These are phyloP conservation scores for Bellardia bayeri DNA, from an alignment of 2,888 invertebrate species.

Conservation along the genomic window DNA sequence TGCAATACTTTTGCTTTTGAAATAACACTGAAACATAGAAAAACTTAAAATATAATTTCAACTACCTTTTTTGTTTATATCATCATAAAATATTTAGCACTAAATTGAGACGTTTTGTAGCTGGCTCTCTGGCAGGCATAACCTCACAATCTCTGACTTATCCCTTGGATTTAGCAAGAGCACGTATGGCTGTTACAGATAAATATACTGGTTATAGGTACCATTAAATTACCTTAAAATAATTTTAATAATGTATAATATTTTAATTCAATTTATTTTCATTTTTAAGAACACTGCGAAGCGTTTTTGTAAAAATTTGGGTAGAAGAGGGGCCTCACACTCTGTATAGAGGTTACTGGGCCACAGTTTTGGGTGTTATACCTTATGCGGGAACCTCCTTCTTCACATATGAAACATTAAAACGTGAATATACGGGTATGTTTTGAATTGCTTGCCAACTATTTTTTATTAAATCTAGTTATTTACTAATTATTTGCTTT, in stretches of 20 bases:
- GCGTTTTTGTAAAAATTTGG: constrained; percentile 89
- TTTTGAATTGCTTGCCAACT: background rate
- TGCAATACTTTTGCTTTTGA: background rate
- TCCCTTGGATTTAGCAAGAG: constrained; percentile 97
- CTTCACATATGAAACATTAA: constrained; percentile 98
- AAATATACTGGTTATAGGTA: constrained; percentile 89
- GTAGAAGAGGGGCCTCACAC: constrained; percentile 90
- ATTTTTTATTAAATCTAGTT: background rate
- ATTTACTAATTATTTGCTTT: background rate
- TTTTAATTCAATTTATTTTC: background rate
- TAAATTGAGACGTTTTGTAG: constrained; percentile 87
- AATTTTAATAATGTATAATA: background rate
- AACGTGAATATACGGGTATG: constrained; percentile 90
- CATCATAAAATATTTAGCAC: constrained; percentile 78
- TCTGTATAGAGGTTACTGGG: constrained; percentile 94
- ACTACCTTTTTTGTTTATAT: background rate
- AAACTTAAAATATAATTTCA: background rate
- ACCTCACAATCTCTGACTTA: constrained; percentile 98
- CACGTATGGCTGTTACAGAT: constrained; percentile 97
- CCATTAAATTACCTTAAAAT: background rate
- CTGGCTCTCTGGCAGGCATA: constrained; percentile 97
- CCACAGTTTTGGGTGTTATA: constrained; percentile 96
- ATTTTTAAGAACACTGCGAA: constrained; percentile 83
- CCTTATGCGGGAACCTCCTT: constrained; percentile 99
- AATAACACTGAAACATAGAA: background rate